These are phyloP conservation scores for Halictus rubicundus DNA, from an alignment of 1,140 invertebrate genomes.

Conservation along the genomic window DNA sequence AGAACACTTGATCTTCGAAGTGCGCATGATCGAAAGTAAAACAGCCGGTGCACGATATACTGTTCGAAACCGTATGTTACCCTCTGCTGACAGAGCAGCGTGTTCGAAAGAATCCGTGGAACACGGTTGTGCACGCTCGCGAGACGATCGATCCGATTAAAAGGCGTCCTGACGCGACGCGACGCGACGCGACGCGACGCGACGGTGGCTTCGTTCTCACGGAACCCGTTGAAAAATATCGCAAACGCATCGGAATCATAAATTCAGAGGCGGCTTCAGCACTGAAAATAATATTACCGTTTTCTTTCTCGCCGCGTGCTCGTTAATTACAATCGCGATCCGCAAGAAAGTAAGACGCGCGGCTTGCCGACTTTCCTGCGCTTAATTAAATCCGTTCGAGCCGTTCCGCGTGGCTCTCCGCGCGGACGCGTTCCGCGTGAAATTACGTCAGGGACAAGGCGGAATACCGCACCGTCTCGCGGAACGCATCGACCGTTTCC, in stretches of 20 bases:
- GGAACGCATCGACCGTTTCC: slow-evolving; percentile 55
- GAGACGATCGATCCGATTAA: neutral
- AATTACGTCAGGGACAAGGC: slow-evolving; percentile 54
- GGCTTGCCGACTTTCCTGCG: slow-evolving; percentile 27
- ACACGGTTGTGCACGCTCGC: too few relatives aligned
- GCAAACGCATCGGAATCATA: slow-evolving; percentile 44
- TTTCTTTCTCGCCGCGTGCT: neutral
- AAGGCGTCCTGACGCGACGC: neutral
- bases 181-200: neutral
- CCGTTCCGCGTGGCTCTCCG: slow-evolving; percentile 34
- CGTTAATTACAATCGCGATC: slow-evolving; percentile 33
- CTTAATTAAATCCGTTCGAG: slow-evolving; percentile 51
- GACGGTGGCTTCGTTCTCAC: slow-evolving; percentile 40
- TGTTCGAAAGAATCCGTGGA: too few relatives aligned
- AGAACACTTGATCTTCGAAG: too few relatives aligned
- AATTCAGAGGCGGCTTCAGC: slow-evolving; percentile 15
- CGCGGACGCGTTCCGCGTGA: slow-evolving; percentile 34
- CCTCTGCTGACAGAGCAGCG: too few relatives aligned
- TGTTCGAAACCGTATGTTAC: too few relatives aligned
- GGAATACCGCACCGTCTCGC: slow-evolving; percentile 23
- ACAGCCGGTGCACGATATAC: too few relatives aligned
- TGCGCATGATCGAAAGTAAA: too few relatives aligned
- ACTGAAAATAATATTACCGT: slow-evolving; percentile 32
- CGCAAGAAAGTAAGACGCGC: slow-evolving; percentile 50
- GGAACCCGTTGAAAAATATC: slow-evolving; percentile 39